Conservation (phyloP, 2,888 invertebrate genomes). For the Hipparchia sbordonii region DNA sequence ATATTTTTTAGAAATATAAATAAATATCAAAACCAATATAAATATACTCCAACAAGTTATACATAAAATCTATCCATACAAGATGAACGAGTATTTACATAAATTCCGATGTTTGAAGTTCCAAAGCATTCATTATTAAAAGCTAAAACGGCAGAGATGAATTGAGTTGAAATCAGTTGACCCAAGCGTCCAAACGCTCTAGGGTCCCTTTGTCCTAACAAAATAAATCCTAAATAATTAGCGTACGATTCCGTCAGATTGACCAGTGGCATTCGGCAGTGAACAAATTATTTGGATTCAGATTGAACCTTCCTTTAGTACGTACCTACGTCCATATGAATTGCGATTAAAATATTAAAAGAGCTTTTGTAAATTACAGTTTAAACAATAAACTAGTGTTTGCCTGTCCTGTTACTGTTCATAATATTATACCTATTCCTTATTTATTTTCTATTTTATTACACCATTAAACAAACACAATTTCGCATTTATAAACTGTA, state of each 20-base stretch:
- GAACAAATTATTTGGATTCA: conserved; percentile 34
- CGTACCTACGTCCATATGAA: background rate
- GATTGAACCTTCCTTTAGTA: background rate
- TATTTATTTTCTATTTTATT: too few relatives aligned
- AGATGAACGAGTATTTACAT: conserved; percentile 14
- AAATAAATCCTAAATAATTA: conserved; percentile 78
- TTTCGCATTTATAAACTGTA: too few relatives aligned
- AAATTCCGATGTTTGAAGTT: conserved; percentile 27
- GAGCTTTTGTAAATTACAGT: background rate
- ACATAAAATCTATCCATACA: background rate
- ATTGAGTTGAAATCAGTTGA: conserved; percentile 62
- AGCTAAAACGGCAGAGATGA: conserved; percentile 55
- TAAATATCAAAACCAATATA: too few relatives aligned
- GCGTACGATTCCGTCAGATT: conserved; percentile 45
- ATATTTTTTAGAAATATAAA: too few relatives aligned
- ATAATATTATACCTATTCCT: background rate
- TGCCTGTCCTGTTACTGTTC: background rate
- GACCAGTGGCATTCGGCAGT: conserved; percentile 34
- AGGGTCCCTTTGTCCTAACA: conserved; percentile 69
- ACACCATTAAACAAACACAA: too few relatives aligned
- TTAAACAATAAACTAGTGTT: background rate
- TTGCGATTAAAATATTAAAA: background rate
- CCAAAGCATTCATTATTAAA: conserved; percentile 36
- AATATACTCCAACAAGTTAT: background rate
- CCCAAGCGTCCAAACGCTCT: conserved; percentile 58